Base-by-base conservation (phyloP, 2,888 invertebrate genomes). In the Tenthredo mesomela region DNA sequence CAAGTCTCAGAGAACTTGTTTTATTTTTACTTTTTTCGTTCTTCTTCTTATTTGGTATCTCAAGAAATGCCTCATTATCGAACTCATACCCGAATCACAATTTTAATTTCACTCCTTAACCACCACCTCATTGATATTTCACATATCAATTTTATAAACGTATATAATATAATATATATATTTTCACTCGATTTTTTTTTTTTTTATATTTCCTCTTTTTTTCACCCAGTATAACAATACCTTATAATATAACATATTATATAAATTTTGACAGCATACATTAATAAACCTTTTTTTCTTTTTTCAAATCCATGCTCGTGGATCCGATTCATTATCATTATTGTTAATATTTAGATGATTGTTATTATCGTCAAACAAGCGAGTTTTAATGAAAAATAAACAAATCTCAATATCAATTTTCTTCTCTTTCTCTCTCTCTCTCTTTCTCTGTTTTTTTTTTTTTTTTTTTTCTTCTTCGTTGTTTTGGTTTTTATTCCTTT, bases 1-100 rank as follows among this genome's bases (percentile, higher is more conserved):
- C 88, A 89, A 90, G 87, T 89, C 89, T 43, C 25, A 5, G 43
- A 86, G 87, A 89, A 89, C 89, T 90, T 89, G 89, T 91, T 91
- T 91, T 3, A 29, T 15, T 67, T 15, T 67, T 29, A 10, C 18
- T 67, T 15, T 15, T 67, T 29, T 65, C 29, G 3, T 33, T 29
- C 25, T 25, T 12, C 33, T 12, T 25, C 15, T 25, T 29, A 21
- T 29, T 65, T 29, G 29, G 15, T 9, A 12, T 12, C 4, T 47
- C 33, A 50, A 50, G 6, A 50, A 75, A 50, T n/a, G 33, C 87
- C 89, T 90, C 89, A 90, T 91, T 91, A 90, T 88, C 87, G 86
- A 87, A 89, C 88, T 87, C n/a, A n/a, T n/a, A 88, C 21, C 18
- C 71, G 71, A 4, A 7, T 15, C 88, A 89, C 88, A 90, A 29